Base-by-base conservation (phyloP, 2,797 vertebrate species). In the Erethizon dorsatum region DNA sequence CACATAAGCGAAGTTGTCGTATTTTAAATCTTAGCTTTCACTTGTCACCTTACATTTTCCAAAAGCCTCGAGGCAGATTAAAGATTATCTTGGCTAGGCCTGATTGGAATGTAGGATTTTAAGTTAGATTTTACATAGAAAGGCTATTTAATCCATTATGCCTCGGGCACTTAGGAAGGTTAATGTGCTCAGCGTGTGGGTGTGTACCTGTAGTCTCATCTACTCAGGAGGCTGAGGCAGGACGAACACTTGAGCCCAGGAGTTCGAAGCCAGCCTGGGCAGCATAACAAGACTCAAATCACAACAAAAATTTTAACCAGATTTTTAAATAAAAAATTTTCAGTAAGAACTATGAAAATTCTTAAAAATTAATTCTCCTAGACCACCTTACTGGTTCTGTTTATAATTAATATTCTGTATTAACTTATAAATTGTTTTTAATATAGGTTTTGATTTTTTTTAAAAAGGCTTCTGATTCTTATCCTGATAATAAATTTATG, bases 401-500 rank as follows among this genome's bases (percentile, higher is more conserved):
- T 94, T 78, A 67, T 20, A 37, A 33, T 90, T 79, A n/a, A 18
- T 87, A n/a, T 28, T 96, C 24, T 96, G 12, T 84, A 54, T 92
- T 45, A 5, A 93, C 73, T 90, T 28, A 88, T 63, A 90, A 88
- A 11, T 85, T 96, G 31, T 95, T 88, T 94, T n/a, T 87, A 67
- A n/a, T 80, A 45, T 0, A 90, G n/a, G 18, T 87, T 82, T 91
- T 77, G 69, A 31, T 45, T 87, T 89, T 87, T 86, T 82, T 52
- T 61, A n/a, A 31, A 91, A 65, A 96, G 52, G 47, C 65, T 96
- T 93, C 33, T 93, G 33, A 78, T 96, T 93, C 47, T 94, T 56
- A 94, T 45, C 18, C 61, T 91, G 71, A 79, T 94, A 87, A 85
- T 94, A 67, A 94, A 79, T 96, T 90, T 95, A 31, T 65, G 47